These are phyloP conservation scores for Pampusana beccarii DNA, from an alignment of 2,113 vertebrate genomes.

Conservation along the genomic window DNA sequence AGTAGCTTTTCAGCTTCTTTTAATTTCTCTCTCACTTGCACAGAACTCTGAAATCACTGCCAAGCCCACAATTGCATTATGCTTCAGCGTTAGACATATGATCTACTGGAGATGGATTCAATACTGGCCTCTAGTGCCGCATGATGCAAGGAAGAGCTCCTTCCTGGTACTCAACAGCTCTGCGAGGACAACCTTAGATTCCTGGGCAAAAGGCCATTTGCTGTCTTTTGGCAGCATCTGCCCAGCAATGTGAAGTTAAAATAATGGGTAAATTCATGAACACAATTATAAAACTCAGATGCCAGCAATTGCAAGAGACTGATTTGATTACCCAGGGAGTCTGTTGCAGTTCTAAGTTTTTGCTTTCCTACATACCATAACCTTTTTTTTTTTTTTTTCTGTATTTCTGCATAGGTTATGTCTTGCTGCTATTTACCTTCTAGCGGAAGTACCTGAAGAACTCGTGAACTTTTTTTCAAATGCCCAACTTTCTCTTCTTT, in stretches of 20 bases:
- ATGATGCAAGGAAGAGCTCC: background rate
- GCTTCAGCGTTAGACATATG: background rate
- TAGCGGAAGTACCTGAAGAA: background rate
- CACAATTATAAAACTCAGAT: background rate
- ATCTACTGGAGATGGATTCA: background rate
- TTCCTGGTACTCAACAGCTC: background rate
- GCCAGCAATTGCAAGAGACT: background rate
- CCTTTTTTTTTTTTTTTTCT: background rate
- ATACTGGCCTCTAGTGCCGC: background rate
- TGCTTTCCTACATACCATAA: background rate
- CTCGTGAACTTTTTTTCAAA: background rate
- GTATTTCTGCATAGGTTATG: background rate
- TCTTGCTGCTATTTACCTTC: background rate
- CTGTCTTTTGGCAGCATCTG: background rate
- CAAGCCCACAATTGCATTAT: constrained; percentile 12
- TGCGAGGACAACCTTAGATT: background rate
- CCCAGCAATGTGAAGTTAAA: background rate
- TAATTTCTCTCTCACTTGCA: background rate
- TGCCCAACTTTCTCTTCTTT: background rate
- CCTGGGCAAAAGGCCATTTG: background rate
- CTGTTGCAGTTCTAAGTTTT: background rate
- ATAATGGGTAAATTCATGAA: background rate
- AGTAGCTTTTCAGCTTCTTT: background rate
- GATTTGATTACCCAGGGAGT: background rate
- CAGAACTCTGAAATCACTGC: background rate